Conservation (phyloP, 37 sponge, comb jelly and placozoan genomes). For the Ianthella basta region DNA sequence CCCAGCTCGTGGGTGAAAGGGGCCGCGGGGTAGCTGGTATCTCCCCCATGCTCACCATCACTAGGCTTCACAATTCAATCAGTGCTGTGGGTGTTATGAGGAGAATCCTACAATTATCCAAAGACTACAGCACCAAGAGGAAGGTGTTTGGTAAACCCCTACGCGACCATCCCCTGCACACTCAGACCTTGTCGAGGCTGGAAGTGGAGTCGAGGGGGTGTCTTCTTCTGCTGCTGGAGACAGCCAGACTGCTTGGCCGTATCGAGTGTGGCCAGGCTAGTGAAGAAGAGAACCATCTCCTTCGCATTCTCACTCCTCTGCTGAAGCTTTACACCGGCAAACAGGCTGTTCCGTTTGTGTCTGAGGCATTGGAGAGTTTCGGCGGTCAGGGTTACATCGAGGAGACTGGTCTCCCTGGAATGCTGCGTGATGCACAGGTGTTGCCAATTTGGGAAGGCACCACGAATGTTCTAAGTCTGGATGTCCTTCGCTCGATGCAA, state of each 20-base stretch:
- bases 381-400: conserved; percentile 98
- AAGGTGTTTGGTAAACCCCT: conserved; percentile 77
- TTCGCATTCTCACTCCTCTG: conserved; percentile 80
- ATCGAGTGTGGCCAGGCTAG: conserved; percentile 56
- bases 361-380: conserved; percentile 94
- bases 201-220: conserved; percentile 62
- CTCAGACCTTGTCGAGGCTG: conserved; percentile 79
- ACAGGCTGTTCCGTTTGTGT: conserved; percentile 72
- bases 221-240: conserved; percentile 51
- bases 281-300: conserved; percentile 38
- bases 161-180: conserved; percentile 77
- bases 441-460: conserved; percentile 99
- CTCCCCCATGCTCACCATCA: conserved; percentile 88
- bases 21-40: conserved; percentile 75
- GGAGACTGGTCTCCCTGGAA: conserved; percentile 89
- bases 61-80: conserved; percentile 88
- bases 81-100: conserved; percentile 75
- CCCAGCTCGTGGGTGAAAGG: conserved; percentile 57
- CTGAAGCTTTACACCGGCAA: conserved; percentile 95
- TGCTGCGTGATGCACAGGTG: conserved; percentile 93
- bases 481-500: conserved; percentile 72
- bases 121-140: conserved; percentile 73
- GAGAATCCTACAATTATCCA: conserved; percentile 78
- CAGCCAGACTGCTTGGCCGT: conserved; percentile 66
- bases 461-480: conserved; percentile 87